Evolutionary conservation across 2,888 invertebrate species (phyloP).

Genomic region (Busseola fusca): DNA sequence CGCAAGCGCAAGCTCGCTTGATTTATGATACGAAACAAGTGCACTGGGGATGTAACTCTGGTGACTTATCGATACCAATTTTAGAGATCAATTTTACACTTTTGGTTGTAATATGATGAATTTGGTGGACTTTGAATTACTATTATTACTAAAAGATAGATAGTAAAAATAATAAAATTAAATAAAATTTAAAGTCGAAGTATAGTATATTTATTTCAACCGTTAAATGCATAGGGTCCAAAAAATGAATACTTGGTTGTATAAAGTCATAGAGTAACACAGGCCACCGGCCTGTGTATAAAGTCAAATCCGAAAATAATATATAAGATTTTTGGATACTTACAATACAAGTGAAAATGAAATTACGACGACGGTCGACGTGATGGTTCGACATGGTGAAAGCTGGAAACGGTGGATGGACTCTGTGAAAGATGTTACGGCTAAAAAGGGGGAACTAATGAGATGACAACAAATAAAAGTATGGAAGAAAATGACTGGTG

Average conservation of each 20-base stretch:
- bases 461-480: not conserved
- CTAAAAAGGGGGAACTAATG: not conserved
- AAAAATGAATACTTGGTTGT: no score
- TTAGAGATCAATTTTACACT: not conserved
- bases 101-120: no score
- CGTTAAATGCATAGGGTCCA: no score
- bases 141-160: not conserved
- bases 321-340: no score
- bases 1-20: conserved; percentile 74
- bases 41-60: conserved; percentile 63
- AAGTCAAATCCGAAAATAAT: no score
- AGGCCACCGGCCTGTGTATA: no score
- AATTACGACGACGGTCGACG: not conserved
- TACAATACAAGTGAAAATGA: not conserved
- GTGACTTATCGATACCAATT: conserved; percentile 57
- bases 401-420: not conserved
- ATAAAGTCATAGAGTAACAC: no score
- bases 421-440: not conserved
- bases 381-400: not conserved
- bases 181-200: no score
- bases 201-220: no score
- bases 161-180: no score
- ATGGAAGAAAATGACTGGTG: not conserved
- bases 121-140: not conserved
- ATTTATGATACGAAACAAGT: conserved; percentile 83